phyloP scores from a whole-genome alignment of 2,113 vertebrate genomes.

The Pelodiscus sinensis region DNA sequence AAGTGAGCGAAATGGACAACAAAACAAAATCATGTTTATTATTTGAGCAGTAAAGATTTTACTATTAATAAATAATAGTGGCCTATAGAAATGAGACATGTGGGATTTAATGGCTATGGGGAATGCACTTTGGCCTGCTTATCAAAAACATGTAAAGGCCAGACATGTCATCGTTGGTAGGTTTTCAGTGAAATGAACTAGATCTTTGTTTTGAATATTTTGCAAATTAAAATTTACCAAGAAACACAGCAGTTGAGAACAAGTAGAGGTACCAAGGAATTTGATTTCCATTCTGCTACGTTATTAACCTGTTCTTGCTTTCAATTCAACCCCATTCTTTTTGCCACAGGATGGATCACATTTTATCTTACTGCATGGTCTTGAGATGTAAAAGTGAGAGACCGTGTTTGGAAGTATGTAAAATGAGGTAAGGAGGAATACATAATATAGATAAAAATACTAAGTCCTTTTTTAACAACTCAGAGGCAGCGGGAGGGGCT shows the following conservation, averaged over 20 bases:
- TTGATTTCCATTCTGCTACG: background rate
- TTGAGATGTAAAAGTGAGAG: background rate
- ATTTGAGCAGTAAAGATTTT: background rate
- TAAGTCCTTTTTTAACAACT: background rate
- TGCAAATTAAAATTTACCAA: background rate
- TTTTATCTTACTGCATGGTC: background rate
- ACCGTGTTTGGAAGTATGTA: background rate
- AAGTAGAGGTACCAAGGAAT: background rate
- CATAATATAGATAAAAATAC: background rate
- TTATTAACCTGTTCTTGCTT: background rate
- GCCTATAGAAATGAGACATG: background rate
- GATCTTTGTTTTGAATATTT: background rate
- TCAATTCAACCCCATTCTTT: background rate
- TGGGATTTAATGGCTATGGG: background rate
- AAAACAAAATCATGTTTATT: background rate
- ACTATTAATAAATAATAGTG: background rate
- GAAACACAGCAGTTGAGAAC: background rate
- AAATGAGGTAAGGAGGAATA: slow-evolving; percentile 32
- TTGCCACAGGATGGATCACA: background rate
- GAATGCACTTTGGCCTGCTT: background rate
- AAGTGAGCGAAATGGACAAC: background rate
- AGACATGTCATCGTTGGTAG: background rate
- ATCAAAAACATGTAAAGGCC: background rate
- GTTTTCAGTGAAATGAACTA: background rate
- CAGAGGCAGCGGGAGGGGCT: background rate